These are phyloP conservation scores for Papilio helenus DNA, from an alignment of 1,140 invertebrate species.

Conservation along the genomic window DNA sequence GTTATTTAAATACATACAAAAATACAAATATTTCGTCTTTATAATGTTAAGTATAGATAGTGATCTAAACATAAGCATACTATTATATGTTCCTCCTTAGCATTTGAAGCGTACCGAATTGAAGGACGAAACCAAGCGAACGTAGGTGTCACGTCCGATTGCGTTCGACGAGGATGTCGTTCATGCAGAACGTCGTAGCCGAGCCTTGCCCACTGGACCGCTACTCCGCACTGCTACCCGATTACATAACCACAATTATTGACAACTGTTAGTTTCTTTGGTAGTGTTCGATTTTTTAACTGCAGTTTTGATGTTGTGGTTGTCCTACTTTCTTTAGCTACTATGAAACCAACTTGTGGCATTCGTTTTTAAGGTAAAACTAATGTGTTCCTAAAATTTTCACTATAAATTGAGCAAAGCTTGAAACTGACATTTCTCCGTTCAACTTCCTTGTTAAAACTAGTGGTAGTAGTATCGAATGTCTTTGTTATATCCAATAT, in stretches of 20 bases:
- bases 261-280: constrained; percentile 15
- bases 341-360: not conserved
- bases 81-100: not conserved
- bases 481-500: not conserved
- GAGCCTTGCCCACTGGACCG: constrained; percentile 29
- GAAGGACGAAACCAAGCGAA: constrained; percentile 14
- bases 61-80: not conserved
- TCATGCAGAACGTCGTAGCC: constrained; percentile 53
- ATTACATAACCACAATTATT: constrained; percentile 31
- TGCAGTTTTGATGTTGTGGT: constrained; percentile 2
- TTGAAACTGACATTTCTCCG: too few species aligned
- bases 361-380: not conserved
- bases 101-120: not conserved
- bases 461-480: too few species aligned
- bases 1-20: too few species aligned
- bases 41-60: too few species aligned
- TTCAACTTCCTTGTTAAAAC: too few species aligned
- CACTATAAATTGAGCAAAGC: too few species aligned
- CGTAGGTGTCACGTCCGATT: constrained; percentile 26
- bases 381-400: too few species aligned
- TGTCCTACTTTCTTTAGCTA: constrained; percentile 7
- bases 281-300: not conserved
- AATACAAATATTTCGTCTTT: too few species aligned
- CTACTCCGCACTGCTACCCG: not conserved
- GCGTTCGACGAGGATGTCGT: constrained; percentile 50